Evolutionary conservation across 2,797 vertebrate species (phyloP), one percentile per base, ranked within the genome.

Genomic region (Cynopterus sphinx): DNA sequence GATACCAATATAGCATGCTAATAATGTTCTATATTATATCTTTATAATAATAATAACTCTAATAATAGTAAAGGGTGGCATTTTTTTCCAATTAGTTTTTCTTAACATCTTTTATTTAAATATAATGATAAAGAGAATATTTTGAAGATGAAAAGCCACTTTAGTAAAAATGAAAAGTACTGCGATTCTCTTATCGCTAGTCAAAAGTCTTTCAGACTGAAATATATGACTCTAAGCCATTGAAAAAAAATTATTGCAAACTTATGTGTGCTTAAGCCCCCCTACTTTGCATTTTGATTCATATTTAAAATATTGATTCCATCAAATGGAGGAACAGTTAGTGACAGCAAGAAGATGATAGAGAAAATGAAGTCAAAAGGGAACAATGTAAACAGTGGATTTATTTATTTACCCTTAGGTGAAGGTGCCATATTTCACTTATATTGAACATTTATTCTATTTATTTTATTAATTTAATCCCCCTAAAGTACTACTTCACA

Each of bases 281-380:
- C 67, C 86, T 93, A 86, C 59, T 91, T 88, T 97, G 96, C 97
- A 94, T 97, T 97, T 97, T 95, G 95, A 95, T 97, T 98, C 93
- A 93, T 81, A 90, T 97, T 98, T 97, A 98, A 98, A 98, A 98
- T 97, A 98, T 97, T 97, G 97, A 97, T 98, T 97, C 70, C 61
- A 86, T 97, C 93, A 98, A 97, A 96, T 91, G 75, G 31, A 93
- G 89, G 83, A 97, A 93, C 90, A 97, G 96, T 98, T 97, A 97
- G 90, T 97, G 95, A 98, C 97, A 97, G 97, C 85, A 95, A 91
- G 95, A 95, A 91, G 95, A 98, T 94, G 3, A 0, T 95, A 96
- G 96, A 98, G 97, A 95, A 98, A 98, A 98, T 31, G 17, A 96
- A 96, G 87, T 97, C 92, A 95, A 98, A 98, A 97, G 77, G 88